Evolutionary conservation across 2,113 vertebrate species (phyloP), one percentile per base, ranked within the genome.

Genomic region (Okapia johnstoni): DNA sequence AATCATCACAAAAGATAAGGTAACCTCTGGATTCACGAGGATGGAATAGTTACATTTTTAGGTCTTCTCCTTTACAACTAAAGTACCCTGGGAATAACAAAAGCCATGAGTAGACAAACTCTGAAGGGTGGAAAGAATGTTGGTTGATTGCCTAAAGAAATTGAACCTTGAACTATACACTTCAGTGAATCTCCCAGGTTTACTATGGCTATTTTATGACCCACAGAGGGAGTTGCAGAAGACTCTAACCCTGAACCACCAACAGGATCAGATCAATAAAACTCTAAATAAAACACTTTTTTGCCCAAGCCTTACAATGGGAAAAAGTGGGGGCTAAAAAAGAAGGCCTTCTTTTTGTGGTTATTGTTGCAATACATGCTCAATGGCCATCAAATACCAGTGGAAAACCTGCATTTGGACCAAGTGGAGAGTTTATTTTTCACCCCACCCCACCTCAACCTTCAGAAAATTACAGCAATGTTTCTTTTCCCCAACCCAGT

Each of bases 401-500:
- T 12, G 23, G 23, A 36, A 90, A 80, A 8, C 0, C 0, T 57
- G 25, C 3, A 8, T 2, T 30, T 7, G 23, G 11, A 43, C 19
- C 23, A 60, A 17, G 25, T 26, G 33, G 2, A 36, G 10, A 83
- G 0, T 5, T n/a, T n/a, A 36, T 90, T 21, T 85, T 52, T 79
- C 15, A 50, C 26, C 1, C 21, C 63, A n/a, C 0, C 10, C 5
- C 21, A 57, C 0, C 5, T 4, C 3, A n/a, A 19, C 25, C 57
- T 57, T 28, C 17, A 84, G 21, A 50, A 57, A 63, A 23, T 40
- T 30, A 23, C 16, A 77, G 10, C 7, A 48, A 11, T 25, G 33
- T 40, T 48, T 3, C 3, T 21, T 43, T n/a, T 50, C 33, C 26
- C 14, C 43, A 43, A 40, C 16, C 26, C 3, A 1, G 21, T 43